A percentile compares a stretch with the other conserved stretches of the same genome.
These are phyloP conservation scores for Vombatus ursinus DNA, from an alignment of 2,113 vertebrate species.

Conservation along the genomic window DNA sequence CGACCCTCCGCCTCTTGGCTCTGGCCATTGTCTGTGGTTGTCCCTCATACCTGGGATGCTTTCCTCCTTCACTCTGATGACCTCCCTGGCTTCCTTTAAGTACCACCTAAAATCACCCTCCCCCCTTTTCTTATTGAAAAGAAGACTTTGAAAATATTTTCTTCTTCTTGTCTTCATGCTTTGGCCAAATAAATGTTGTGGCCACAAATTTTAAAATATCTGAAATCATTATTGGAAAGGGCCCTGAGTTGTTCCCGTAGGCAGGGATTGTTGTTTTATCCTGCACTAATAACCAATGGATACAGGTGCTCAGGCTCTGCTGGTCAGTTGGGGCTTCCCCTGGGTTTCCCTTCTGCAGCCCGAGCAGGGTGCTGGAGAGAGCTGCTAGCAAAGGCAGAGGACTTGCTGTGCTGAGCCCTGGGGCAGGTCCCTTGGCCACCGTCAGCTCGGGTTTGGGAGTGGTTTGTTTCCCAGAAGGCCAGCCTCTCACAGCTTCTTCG, in stretches of 20 bases:
- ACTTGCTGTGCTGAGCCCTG: slow-evolving; percentile 19
- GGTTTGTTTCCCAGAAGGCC: neutral
- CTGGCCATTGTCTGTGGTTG: no score
- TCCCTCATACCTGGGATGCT: no score
- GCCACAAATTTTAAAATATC: neutral
- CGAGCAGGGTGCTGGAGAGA: slow-evolving; percentile 63
- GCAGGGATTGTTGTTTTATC: slow-evolving; percentile 15
- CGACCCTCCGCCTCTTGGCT: no score
- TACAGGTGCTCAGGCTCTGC: neutral
- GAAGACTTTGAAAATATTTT: no score
- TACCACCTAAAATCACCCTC: no score
- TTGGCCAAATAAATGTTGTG: slow-evolving; percentile 17
- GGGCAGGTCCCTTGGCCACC: neutral
- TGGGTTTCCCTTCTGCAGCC: neutral
- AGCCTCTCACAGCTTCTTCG: neutral
- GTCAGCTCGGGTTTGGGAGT: slow-evolving; percentile 41
- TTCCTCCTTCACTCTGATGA: no score
- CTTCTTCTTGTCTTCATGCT: neutral
- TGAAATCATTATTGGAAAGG: neutral
- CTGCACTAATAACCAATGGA: neutral
- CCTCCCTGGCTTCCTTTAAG: no score
- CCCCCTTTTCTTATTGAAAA: no score
- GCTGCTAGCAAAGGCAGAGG: slow-evolving; percentile 53
- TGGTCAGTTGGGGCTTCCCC: slow-evolving; percentile 26
- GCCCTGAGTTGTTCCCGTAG: slow-evolving; percentile 23